Base-by-base conservation (phyloP, 2,888 invertebrate species). In the Stomorhina lunata region DNA sequence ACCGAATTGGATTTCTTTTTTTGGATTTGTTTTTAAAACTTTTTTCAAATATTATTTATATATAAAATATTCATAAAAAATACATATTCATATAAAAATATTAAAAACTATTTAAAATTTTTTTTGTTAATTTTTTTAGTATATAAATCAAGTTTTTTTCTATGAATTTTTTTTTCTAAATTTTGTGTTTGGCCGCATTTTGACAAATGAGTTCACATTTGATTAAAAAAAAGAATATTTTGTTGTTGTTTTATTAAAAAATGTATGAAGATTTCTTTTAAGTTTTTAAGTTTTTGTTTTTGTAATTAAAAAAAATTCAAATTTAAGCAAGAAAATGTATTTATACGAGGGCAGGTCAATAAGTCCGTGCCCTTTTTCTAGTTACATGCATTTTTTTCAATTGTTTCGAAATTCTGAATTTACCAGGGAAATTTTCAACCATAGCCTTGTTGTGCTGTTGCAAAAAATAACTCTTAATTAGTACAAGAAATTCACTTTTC, bases 171-270 rank as follows among this genome's bases (percentile, higher is more conserved):
- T 9, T 65, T 61, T 71, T 59, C 25, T 40, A 15, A 57, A 43
- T 53, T 66, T 72, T 59, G 43, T 59, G 63, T 45, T 80, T 55
- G 20, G 66, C 77, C 77, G 66, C 81, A 77, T 73, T 81, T 81
- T 81, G 81, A 81, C 81, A 81, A 81, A 81, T 81, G 81, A 78
- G 81, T 81, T 81, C 81, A 81, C 15, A 34, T 68, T 77, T 45
- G 43, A 72, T 80, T 73, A 40, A 27, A 50, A 63, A 61, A 63
- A 55, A 34, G 37, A 12, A 29, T 68, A 68, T 73, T 50, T 77
- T 50, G n/a, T 22, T 45, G 7, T 3, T 22, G 17, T 9, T 80
- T 25, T n/a, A n/a, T 45, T 75, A 2, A 68, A 75, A 57, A 48
- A 37, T 73, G 40, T 50, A 27, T 77, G 57, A 77, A 71, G 59